phyloP scores from a whole-genome alignment of 2,797 vertebrate genomes.

The Megalops cyprinoides region DNA sequence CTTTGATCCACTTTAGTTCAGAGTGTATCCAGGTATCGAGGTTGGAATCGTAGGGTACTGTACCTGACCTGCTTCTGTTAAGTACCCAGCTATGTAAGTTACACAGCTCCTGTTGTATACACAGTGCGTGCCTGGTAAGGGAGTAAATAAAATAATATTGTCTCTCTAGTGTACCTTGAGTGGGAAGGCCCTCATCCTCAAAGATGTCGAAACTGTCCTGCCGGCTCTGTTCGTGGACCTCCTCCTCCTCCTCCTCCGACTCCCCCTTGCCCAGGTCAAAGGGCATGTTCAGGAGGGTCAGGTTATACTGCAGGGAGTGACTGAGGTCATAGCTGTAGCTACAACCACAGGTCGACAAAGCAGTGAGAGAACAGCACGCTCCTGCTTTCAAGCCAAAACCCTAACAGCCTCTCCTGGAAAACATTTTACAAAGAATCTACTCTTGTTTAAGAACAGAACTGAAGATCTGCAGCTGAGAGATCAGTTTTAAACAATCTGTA shows the following conservation, averaged over 20 bases:
- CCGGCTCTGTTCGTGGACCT: conserved; percentile 71
- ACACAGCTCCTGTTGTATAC: neutral
- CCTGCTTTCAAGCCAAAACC: conserved; percentile 9
- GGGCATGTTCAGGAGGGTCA: conserved; percentile 85
- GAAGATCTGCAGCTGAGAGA: neutral
- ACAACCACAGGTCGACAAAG: conserved; percentile 38
- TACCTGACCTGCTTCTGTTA: no score
- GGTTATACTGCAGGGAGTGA: conserved; percentile 95
- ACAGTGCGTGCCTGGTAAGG: no score
- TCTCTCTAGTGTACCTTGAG: conserved; percentile 72
- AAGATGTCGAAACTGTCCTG: conserved; percentile 98
- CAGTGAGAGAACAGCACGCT: neutral
- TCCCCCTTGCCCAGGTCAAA: conserved; percentile 77
- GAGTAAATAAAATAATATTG: neutral
- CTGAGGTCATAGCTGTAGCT: conserved; percentile 99
- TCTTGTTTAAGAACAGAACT: no score
- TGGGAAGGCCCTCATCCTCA: conserved; percentile 91
- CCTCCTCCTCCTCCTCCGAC: conserved; percentile 67
- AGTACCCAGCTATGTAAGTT: no score
- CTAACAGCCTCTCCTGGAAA: no score
- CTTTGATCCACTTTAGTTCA: neutral
- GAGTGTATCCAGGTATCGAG: neutral
- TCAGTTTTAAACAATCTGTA: neutral
- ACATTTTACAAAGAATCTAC: no score
- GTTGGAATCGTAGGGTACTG: neutral